Evolutionary conservation across 2,888 invertebrate species (phyloP).

Genomic region (Phragmatobia fuliginosa): DNA sequence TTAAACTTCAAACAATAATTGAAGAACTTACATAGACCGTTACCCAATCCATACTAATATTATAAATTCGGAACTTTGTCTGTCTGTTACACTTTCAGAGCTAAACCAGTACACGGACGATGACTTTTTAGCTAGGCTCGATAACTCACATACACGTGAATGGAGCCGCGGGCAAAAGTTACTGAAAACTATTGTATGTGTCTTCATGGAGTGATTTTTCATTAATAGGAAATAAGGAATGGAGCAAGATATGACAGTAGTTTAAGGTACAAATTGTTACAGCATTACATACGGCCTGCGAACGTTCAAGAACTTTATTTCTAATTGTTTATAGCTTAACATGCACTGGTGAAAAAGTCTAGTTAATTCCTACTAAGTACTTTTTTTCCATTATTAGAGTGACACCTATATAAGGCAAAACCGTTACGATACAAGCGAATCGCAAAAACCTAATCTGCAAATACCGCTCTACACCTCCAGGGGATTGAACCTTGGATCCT

Average conservation of each 20-base stretch:
- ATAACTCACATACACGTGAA: too few relatives aligned
- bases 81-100: too few relatives aligned
- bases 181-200: not conserved
- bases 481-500: conserved; percentile 45
- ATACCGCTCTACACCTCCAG: conserved; percentile 31
- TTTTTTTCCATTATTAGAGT: not conserved
- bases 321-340: not conserved
- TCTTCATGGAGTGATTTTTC: not conserved
- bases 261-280: not conserved
- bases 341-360: not conserved
- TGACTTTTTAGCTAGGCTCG: too few relatives aligned
- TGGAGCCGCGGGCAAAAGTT: too few relatives aligned
- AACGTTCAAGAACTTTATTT: not conserved
- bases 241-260: not conserved
- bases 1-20: too few relatives aligned
- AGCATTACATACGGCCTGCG: too few relatives aligned
- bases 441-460: conserved; percentile 35
- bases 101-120: too few relatives aligned
- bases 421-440: conserved; percentile 37
- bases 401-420: conserved; percentile 6
- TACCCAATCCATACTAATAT: too few relatives aligned
- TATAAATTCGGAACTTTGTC: too few relatives aligned
- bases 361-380: not conserved
- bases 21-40: too few relatives aligned
- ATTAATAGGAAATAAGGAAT: not conserved